phyloP scores from a whole-genome alignment of 1,140 invertebrate species.

The Hyposmocoma kahamanoa region DNA sequence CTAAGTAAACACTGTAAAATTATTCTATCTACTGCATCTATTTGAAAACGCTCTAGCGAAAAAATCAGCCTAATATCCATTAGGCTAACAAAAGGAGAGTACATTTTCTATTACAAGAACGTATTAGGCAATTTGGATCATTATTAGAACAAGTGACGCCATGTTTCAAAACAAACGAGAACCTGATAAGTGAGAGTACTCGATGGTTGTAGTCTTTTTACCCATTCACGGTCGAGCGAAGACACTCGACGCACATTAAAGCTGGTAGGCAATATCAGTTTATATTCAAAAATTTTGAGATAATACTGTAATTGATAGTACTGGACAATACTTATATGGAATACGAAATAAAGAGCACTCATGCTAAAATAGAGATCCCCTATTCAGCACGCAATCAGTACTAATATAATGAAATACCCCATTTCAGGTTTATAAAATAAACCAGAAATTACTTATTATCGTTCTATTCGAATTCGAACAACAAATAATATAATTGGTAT shows the following conservation, averaged over 20 bases:
- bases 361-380: no score
- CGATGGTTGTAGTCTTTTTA: conserved; percentile 17
- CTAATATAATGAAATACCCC: no score
- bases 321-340: no score
- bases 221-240: conserved; percentile 16
- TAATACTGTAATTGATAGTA: no score
- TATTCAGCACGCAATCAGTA: no score
- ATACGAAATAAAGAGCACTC: no score
- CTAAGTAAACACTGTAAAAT: neutral
- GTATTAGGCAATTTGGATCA: conserved; percentile 16
- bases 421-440: no score
- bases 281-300: no score
- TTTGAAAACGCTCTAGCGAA: conserved; percentile 15
- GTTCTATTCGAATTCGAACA: no score
- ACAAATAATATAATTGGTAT: no score
- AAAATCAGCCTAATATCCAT: conserved; percentile 6
- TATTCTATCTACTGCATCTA: conserved; percentile 1
- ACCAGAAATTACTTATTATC: no score
- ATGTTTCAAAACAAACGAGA: conserved; percentile 27
- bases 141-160: conserved; percentile 24
- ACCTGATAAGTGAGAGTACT: conserved; percentile 28
- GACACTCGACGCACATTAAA: conserved; percentile 3
- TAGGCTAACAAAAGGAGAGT: conserved; percentile 16
- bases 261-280: no score
- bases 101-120: conserved; percentile 11